Evolutionary conservation across 2,113 vertebrate species (phyloP).

Genomic region (Crotalus tigris): DNA sequence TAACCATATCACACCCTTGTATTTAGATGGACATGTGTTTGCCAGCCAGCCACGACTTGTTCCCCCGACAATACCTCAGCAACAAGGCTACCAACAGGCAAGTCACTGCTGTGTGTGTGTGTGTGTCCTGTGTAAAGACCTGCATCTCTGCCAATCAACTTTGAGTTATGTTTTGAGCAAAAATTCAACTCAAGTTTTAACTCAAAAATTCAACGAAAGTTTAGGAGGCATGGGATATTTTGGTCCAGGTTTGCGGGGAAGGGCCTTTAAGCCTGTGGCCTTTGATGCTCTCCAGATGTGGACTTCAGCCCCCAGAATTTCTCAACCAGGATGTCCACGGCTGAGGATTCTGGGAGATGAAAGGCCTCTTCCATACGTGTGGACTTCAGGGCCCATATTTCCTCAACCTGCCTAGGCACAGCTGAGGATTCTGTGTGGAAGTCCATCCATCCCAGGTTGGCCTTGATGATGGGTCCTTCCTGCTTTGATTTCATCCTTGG

Average conservation of each 20-base stretch:
- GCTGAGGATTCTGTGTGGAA: neutral
- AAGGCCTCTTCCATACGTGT: neutral
- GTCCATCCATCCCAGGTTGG: neutral
- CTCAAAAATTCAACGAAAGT: neutral
- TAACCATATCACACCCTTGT: conserved; percentile 92
- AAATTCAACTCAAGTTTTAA: neutral
- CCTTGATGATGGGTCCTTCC: neutral
- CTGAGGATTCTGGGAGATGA: neutral
- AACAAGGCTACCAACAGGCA: conserved; percentile 97
- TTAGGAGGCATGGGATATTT: neutral
- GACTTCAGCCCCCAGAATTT: neutral
- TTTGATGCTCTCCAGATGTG: neutral
- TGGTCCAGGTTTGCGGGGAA: neutral
- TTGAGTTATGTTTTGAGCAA: neutral
- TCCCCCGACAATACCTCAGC: conserved; percentile 91
- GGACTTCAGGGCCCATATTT: neutral
- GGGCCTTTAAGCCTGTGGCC: neutral
- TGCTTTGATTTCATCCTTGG: neutral
- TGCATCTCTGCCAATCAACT: neutral
- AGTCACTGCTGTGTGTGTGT: neutral
- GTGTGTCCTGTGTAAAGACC: neutral
- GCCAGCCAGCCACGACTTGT: conserved; percentile 93
- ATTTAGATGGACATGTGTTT: conserved; percentile 95
- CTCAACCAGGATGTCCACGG: neutral
- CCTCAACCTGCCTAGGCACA: neutral